Conservation (phyloP, 2,888 invertebrate species). For the Hydropsyche betteni region DNA sequence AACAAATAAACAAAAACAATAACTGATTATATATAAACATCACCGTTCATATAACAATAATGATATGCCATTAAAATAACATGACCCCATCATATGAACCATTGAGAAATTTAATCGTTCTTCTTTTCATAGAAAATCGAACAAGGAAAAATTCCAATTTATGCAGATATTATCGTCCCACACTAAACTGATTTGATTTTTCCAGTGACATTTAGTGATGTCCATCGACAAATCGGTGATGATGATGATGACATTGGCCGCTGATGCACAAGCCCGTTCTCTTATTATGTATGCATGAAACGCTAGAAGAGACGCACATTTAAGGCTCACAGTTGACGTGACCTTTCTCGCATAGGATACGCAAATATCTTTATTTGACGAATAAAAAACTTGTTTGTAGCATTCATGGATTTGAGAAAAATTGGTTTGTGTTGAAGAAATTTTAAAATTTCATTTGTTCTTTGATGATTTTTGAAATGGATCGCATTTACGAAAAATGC, state of each 20-base stretch:
- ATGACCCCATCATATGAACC: too few relatives aligned
- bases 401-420: not conserved
- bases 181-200: conserved; percentile 10
- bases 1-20: too few relatives aligned
- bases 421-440: too few relatives aligned
- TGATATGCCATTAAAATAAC: too few relatives aligned
- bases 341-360: conserved; percentile 18
- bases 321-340: conserved; percentile 12
- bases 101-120: too few relatives aligned
- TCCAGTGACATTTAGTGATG: conserved; percentile 20
- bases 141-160: not conserved
- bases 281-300: conserved; percentile 36
- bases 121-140: too few relatives aligned
- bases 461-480: too few relatives aligned
- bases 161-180: not conserved
- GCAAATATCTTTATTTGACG: conserved; percentile 14
- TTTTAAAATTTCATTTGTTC: too few relatives aligned
- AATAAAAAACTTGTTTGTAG: conserved; percentile 5
- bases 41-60: too few relatives aligned
- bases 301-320: not conserved
- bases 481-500: too few relatives aligned
- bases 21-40: too few relatives aligned
- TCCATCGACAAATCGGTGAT: conserved; percentile 9
- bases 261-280: conserved; percentile 31
- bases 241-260: conserved; percentile 22